These are phyloP conservation scores for Scaptomyza parva DNA, from an alignment of 2,888 invertebrate species.

Conservation along the genomic window DNA sequence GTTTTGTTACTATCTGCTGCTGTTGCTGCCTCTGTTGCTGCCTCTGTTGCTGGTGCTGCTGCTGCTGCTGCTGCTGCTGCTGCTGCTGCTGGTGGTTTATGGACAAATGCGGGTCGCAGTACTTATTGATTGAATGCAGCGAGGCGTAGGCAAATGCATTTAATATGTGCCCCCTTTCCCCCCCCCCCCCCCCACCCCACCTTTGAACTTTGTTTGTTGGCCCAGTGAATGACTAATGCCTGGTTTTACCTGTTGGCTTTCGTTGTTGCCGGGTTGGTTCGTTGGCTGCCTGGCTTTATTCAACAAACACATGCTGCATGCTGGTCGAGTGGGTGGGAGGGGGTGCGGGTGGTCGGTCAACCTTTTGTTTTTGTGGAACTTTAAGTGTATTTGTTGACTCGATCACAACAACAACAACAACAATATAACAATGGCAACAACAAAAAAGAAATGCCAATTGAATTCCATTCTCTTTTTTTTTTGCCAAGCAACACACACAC, in stretches of 20 bases:
- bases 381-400: slow-evolving; percentile 76
- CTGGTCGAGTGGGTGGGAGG: no score
- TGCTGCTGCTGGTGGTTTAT: neutral
- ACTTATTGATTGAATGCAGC: slow-evolving; percentile 48
- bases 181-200: neutral
- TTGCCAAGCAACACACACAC: slow-evolving; percentile 26
- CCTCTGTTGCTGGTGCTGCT: no score
- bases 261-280: no score
- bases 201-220: neutral
- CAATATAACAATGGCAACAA: no score
- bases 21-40: no score
- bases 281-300: slow-evolving; percentile 46
- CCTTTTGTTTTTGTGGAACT: slow-evolving; percentile 71
- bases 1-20: neutral
- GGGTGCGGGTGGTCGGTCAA: no score
- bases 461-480: slow-evolving; percentile 77
- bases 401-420: slow-evolving; percentile 44
- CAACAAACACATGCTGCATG: slow-evolving; percentile 41
- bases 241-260: slow-evolving; percentile 50
- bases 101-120: neutral
- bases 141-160: slow-evolving; percentile 49
- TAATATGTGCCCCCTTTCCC: slow-evolving; percentile 53
- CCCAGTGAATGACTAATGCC: slow-evolving; percentile 55
- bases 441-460: slow-evolving; percentile 62
- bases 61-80: slow-evolving; percentile 1